These are phyloP conservation scores for Xestia sexstrigata DNA, from an alignment of 2,888 invertebrate genomes.

Conservation along the genomic window DNA sequence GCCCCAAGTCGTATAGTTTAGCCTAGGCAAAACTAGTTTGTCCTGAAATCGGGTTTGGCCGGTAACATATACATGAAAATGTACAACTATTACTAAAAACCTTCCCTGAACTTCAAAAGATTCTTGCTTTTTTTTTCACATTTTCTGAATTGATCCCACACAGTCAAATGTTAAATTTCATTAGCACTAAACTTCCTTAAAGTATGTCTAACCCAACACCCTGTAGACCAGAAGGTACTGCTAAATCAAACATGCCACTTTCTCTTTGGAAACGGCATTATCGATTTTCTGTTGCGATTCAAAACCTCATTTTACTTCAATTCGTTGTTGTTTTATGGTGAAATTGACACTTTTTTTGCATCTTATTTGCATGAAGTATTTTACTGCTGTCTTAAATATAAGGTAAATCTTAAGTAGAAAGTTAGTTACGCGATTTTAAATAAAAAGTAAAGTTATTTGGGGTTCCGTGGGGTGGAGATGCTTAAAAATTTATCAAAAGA, in stretches of 20 bases:
- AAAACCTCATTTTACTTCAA: conserved; percentile 17
- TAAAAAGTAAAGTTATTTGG: conserved; percentile 3
- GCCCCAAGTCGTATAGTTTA: too few relatives aligned
- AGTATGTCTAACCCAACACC: not conserved
- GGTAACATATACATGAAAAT: too few relatives aligned
- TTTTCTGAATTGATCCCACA: not conserved
- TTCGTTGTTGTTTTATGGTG: conserved; percentile 27
- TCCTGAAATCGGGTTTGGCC: too few relatives aligned
- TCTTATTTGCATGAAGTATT: conserved; percentile 38
- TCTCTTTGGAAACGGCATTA: not conserved
- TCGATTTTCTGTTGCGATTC: conserved; percentile 1
- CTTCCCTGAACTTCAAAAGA: not conserved
- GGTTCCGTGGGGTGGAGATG: not conserved
- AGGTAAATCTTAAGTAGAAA: conserved; percentile 69
- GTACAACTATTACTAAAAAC: not conserved
- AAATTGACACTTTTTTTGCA: conserved; percentile 39
- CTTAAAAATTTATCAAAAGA: not conserved
- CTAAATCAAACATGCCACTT: not conserved
- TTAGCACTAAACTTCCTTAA: not conserved
- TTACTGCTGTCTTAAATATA: conserved; percentile 16
- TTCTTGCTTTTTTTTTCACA: not conserved
- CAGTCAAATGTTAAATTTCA: not conserved
- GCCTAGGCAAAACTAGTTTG: too few relatives aligned
- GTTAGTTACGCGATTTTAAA: conserved; percentile 63
- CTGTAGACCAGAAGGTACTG: not conserved